Base-by-base conservation (phyloP, 2,888 invertebrate species). In the Hypena proboscidalis region DNA sequence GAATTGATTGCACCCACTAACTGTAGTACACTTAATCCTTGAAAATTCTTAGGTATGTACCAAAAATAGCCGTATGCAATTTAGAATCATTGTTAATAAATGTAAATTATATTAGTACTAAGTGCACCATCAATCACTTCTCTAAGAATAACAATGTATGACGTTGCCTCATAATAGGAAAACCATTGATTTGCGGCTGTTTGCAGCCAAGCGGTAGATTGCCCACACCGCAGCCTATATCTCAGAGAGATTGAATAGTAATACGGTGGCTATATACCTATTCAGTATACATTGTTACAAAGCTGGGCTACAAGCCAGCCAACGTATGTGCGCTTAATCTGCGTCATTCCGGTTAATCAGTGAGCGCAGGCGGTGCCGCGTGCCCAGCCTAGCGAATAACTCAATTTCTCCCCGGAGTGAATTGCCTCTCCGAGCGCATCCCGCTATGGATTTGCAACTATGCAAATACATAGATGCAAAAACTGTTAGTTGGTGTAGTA, bases 331-430 rank as follows among this genome's bases (percentile, higher is more conserved):
- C 22, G 50, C 34, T 46, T 41, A 39, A 62, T 60, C 45, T 50
- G 29, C 35, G 32, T 37, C 48, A 44, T 51, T 44, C 46, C 36
- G 37, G 45, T 45, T 65, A 60, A 57, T 62, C 51, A 51, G 27
- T 25, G 43, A 40, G 49, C 52, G 52, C 50, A 51, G 49, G 47
- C 60, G 23, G n/a, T n/a, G n/a, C n/a, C 39, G 47, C 38, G 46
- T 55, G 59, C 54, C 52, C 59, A 54, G 38, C 36, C 32, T 49
- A 46, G 40, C 64, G 61, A 55, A 44, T 52, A 67, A 70, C 54
- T 44, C 56, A 54, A 61, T 68, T 60, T 60, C 53, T 46, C 44
- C 45, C 44, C 26, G 42, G 32, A 36, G 42, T 45, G 54, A 54
- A 54, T 51, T 42, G 50, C 39, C 23, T 39, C 45, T 51, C 39